Evolutionary conservation across 2,797 vertebrate species (phyloP).

Genomic region (Rhabdophis nuchalis): DNA sequence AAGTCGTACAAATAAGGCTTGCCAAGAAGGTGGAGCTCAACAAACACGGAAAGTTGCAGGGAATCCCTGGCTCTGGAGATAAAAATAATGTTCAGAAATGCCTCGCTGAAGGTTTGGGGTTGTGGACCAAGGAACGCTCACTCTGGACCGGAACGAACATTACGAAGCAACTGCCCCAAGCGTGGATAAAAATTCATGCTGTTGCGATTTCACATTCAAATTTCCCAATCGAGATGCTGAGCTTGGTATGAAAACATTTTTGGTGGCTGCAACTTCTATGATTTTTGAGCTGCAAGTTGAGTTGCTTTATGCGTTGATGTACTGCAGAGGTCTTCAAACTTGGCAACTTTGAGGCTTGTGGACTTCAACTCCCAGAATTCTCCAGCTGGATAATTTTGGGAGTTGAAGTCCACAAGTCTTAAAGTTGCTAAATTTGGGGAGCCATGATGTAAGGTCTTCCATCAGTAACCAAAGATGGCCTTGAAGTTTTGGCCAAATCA

Average conservation of each 20-base stretch:
- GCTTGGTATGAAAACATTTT: not conserved
- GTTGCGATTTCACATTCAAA: not conserved
- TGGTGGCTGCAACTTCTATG: not conserved
- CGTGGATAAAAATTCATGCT: not conserved
- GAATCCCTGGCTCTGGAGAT: accelerated
- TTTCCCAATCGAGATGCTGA: not conserved
- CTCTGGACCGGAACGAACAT: not conserved
- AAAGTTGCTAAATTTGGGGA: too few species aligned
- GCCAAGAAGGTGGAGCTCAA: not conserved
- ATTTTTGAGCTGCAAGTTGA: not conserved
- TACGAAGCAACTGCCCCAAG: not conserved
- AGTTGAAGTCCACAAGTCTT: too few species aligned
- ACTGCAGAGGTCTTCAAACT: too few species aligned
- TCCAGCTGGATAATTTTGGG: too few species aligned
- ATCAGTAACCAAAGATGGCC: not conserved
- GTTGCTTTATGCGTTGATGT: not conserved
- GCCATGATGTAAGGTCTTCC: too few species aligned
- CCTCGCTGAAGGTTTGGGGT: accelerated
- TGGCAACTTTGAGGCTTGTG: too few species aligned
- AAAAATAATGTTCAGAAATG: not conserved
- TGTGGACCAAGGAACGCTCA: accelerated
- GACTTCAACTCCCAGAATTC: too few species aligned
- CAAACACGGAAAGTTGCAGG: not conserved
- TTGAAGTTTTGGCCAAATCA: not conserved
- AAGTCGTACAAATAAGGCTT: not conserved